A percentile compares a stretch with the other conserved stretches of the same genome.
phyloP scores from a whole-genome alignment of 2,797 vertebrate species.

The Phrynocephalus forsythii region DNA sequence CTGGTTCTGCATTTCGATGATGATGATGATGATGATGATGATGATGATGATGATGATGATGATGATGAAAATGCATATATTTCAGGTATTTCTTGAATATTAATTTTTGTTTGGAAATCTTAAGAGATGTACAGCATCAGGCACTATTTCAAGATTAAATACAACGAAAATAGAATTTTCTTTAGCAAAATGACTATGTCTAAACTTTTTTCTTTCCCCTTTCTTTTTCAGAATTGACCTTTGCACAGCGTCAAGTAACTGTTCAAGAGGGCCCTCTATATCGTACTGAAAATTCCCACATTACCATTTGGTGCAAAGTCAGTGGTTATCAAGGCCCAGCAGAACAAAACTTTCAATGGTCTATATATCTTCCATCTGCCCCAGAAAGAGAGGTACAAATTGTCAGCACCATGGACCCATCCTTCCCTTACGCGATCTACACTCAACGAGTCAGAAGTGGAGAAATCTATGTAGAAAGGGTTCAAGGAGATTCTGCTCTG shows the following conservation, averaged over 20 bases:
- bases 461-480: constrained; percentile 74
- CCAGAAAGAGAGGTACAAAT: constrained; percentile 75
- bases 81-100: background rate
- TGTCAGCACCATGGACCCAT: constrained; percentile 70
- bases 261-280: constrained; percentile 81
- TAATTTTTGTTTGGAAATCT: background rate
- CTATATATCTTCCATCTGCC: constrained; percentile 74
- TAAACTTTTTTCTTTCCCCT: accelerated
- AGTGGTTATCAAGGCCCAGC: constrained; percentile 77
- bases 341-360: constrained; percentile 80
- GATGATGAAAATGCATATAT: background rate
- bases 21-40: no score
- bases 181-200: constrained; percentile 20
- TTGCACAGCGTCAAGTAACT: constrained; percentile 78
- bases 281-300: constrained; percentile 78
- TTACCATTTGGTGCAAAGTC: constrained; percentile 83
- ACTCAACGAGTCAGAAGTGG: constrained; percentile 68
- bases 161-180: background rate
- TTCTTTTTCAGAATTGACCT: constrained; percentile 63
- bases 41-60: no score
- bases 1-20: no score
- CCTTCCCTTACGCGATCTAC: constrained; percentile 76
- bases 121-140: background rate
- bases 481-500: constrained; percentile 61
- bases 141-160: background rate